A percentile compares a stretch with the other conserved stretches of the same genome.
phyloP scores from a whole-genome alignment of 2,888 invertebrate genomes.

The Ormyrus nitidulus region DNA sequence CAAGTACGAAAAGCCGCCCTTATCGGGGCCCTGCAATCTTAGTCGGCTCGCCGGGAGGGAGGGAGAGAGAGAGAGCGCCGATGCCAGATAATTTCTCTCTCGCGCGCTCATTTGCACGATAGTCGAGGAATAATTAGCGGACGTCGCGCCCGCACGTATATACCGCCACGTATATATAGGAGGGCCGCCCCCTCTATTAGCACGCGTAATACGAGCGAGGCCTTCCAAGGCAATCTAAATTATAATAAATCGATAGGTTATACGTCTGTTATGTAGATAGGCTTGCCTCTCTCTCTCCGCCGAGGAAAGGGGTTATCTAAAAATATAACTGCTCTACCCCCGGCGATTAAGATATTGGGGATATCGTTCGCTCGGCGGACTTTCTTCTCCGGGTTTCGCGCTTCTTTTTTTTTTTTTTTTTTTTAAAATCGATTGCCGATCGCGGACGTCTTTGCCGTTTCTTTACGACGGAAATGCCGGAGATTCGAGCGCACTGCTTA shows the following conservation, averaged over 20 bases:
- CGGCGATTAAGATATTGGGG: slow-evolving; percentile 30
- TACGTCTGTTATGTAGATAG: slow-evolving; percentile 57
- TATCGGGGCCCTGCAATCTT: slow-evolving; percentile 52
- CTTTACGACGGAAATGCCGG: too few species aligned
- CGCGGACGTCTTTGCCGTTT: too few species aligned
- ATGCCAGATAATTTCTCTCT: slow-evolving; percentile 51
- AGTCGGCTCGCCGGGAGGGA: slow-evolving; percentile 19
- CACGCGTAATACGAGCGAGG: slow-evolving; percentile 59
- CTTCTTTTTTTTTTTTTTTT: too few species aligned
- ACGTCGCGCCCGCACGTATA: slow-evolving; percentile 55
- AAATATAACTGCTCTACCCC: slow-evolving; percentile 28
- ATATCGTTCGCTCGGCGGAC: not conserved
- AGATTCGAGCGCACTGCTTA: too few species aligned
- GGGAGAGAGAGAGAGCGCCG: slow-evolving; percentile 22
- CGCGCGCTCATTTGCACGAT: slow-evolving; percentile 69
- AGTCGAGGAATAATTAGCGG: slow-evolving; percentile 69
- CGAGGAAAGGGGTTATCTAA: slow-evolving; percentile 45
- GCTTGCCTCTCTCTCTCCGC: slow-evolving; percentile 8
- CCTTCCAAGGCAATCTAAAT: slow-evolving; percentile 70
- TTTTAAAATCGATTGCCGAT: too few species aligned
- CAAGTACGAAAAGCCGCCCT: slow-evolving; percentile 56
- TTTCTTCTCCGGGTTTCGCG: too few species aligned
- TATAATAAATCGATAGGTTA: slow-evolving; percentile 72
- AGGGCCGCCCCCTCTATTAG: slow-evolving; percentile 20
- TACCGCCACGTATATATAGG: slow-evolving; percentile 6